Conservation (phyloP, 2,113 vertebrate species). For the Coregonus clupeaformis region DNA sequence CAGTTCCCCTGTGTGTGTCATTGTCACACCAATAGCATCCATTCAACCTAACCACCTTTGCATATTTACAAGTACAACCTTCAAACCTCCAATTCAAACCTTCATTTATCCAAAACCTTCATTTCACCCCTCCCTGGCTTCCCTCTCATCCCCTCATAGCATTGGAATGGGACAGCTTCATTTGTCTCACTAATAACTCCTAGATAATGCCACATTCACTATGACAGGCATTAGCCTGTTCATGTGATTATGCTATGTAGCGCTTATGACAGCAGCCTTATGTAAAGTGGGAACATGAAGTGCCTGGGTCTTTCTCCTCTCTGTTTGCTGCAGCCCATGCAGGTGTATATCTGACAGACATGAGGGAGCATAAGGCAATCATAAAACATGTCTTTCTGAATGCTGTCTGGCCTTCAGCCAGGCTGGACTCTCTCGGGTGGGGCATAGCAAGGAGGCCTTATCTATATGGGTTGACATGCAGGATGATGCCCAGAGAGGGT, state of each 20-base stretch:
- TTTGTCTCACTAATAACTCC: conserved; percentile 3
- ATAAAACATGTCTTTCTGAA: conserved; percentile 3
- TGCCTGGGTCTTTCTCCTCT: neutral
- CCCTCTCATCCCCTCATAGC: neutral
- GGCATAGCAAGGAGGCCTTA: conserved; percentile 25
- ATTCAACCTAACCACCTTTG: neutral
- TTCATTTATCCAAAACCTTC: neutral
- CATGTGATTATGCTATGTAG: neutral
- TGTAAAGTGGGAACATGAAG: conserved; percentile 35
- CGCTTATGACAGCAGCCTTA: conserved; percentile 25
- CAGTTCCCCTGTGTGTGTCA: neutral
- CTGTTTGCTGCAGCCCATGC: conserved; percentile 16
- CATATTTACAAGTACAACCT: neutral
- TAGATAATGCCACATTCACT: neutral
- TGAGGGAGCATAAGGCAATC: conserved; percentile 10
- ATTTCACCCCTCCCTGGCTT: too few species aligned
- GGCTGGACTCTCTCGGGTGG: conserved; percentile 20
- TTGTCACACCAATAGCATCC: neutral
- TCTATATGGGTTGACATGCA: conserved; percentile 48
- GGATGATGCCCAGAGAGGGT: conserved; percentile 65
- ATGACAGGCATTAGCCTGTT: neutral
- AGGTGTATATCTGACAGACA: conserved; percentile 15
- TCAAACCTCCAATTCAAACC: neutral
- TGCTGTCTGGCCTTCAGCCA: conserved; percentile 18
- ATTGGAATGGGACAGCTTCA: neutral